A percentile compares a stretch with the other conserved stretches of the same genome.
These are phyloP conservation scores for Allobates femoralis DNA, from an alignment of 2,797 vertebrate species.

Conservation along the genomic window DNA sequence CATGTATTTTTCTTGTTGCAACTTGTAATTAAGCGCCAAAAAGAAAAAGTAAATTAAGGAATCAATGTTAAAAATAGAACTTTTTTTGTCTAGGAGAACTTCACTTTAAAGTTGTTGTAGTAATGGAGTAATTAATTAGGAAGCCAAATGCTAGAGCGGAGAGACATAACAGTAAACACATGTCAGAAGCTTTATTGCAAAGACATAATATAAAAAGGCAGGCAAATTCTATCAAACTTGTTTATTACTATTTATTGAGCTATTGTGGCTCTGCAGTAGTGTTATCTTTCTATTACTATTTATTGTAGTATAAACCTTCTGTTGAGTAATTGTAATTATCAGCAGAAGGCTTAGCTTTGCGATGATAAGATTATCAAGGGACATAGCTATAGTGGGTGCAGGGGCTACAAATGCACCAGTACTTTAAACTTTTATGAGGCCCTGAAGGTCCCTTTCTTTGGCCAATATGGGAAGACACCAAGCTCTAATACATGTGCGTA, in stretches of 20 bases:
- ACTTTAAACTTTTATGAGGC: too few relatives aligned
- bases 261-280: slow-evolving; percentile 34
- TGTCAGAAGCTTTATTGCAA: slow-evolving; percentile 56
- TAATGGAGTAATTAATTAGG: slow-evolving; percentile 60
- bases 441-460: too few relatives aligned
- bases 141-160: slow-evolving; percentile 56
- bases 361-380: not conserved
- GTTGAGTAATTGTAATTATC: not conserved
- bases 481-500: too few relatives aligned
- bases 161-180: slow-evolving; percentile 63
- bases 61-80: slow-evolving; percentile 30
- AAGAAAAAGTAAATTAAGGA: slow-evolving; percentile 11
- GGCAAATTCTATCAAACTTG: slow-evolving; percentile 41
- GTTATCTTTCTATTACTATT: slow-evolving; percentile 47
- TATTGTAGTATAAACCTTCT: slow-evolving; percentile 40
- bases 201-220: slow-evolving; percentile 40
- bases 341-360: not conserved
- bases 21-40: not conserved
- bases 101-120: slow-evolving; percentile 39
- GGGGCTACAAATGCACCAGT: too few relatives aligned
- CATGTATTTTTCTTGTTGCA: not conserved
- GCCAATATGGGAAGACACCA: too few relatives aligned
- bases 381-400: not conserved
- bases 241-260: slow-evolving; percentile 57
- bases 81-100: slow-evolving; percentile 23